These are phyloP conservation scores for Gulo gulo DNA, from an alignment of 2,113 vertebrate genomes.

Conservation along the genomic window DNA sequence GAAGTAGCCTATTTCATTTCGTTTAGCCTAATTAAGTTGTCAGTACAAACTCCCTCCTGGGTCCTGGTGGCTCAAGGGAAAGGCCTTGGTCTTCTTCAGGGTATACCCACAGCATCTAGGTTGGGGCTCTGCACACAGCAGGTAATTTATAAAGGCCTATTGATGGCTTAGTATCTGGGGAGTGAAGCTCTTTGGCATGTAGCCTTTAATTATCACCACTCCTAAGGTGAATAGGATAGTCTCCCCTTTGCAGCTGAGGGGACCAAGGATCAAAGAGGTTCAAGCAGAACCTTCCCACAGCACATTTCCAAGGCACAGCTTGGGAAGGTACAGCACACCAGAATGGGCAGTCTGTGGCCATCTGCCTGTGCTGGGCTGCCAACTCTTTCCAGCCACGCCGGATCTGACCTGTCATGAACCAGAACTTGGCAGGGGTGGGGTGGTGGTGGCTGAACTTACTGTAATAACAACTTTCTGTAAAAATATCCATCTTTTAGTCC, in stretches of 20 bases:
- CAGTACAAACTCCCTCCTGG: background rate
- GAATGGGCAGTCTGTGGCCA: background rate
- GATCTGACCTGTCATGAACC: background rate
- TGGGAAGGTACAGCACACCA: background rate
- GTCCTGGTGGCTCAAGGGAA: background rate
- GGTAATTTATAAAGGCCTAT: background rate
- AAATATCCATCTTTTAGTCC: background rate
- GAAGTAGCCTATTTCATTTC: background rate
- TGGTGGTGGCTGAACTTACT: background rate
- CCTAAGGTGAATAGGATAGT: background rate
- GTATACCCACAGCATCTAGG: too few species aligned
- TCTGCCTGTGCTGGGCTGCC: background rate
- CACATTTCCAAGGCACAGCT: background rate
- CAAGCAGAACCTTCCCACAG: background rate
- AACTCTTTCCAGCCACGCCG: background rate
- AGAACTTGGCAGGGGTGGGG: background rate
- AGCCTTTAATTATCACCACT: background rate
- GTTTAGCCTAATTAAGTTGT: conserved; percentile 5
- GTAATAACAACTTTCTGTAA: background rate
- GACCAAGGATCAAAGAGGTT: background rate
- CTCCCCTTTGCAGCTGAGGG: background rate
- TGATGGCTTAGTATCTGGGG: background rate
- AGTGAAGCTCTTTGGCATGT: background rate
- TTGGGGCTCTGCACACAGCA: background rate
- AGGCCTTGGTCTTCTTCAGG: background rate